Percentiles rank a stretch among this genome's conserved stretches.
phyloP scores from a whole-genome alignment of 2,797 vertebrate genomes.

The Peromyscus eremicus region DNA sequence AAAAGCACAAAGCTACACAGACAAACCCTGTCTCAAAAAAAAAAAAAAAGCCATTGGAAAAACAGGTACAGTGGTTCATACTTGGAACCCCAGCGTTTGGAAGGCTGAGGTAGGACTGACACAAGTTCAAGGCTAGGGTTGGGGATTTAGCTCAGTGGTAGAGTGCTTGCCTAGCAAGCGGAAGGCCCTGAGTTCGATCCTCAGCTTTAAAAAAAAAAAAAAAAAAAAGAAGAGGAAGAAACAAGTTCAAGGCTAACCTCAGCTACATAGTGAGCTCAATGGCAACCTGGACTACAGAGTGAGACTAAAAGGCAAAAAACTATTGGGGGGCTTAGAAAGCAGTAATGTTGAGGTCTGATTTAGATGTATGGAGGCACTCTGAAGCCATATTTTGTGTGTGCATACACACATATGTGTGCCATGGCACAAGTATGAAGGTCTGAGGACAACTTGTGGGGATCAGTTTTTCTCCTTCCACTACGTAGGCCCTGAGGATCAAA shows the following conservation, averaged over 20 bases:
- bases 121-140: background rate
- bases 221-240: too few species aligned
- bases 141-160: too few species aligned
- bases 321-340: background rate
- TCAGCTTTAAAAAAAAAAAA: too few species aligned
- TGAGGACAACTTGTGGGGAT: background rate
- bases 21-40: too few species aligned
- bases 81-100: too few species aligned
- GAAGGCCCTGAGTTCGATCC: too few species aligned
- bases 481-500: background rate
- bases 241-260: background rate
- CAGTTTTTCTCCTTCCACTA: background rate
- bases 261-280: background rate
- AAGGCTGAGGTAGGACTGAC: background rate
- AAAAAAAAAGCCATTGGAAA: too few species aligned
- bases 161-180: too few species aligned
- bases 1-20: too few species aligned
- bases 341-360: background rate
- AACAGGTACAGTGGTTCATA: too few species aligned
- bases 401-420: background rate
- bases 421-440: too few species aligned
- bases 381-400: background rate
- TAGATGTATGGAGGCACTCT: background rate
- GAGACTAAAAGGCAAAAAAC: background rate
- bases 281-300: background rate